Percentiles rank a stretch among this genome's conserved stretches.
These are phyloP conservation scores for Pterostichus niger DNA, from an alignment of 2,888 invertebrate species.

Conservation along the genomic window DNA sequence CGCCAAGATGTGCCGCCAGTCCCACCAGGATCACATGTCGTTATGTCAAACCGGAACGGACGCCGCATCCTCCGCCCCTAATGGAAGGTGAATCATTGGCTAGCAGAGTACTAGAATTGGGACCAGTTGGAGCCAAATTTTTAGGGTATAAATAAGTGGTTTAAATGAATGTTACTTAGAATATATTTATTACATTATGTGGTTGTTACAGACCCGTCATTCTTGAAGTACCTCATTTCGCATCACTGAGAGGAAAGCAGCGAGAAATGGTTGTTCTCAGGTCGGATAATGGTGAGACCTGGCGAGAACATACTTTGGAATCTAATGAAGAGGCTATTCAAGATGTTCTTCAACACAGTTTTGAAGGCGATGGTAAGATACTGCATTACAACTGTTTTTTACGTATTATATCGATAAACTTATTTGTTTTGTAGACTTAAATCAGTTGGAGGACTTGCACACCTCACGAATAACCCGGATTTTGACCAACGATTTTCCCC, in stretches of 20 bases:
- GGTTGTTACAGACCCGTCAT: constrained; percentile 88
- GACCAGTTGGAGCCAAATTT: constrained; percentile 97
- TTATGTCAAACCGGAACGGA: constrained; percentile 85
- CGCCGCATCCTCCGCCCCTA: constrained; percentile 94
- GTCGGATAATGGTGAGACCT: constrained; percentile 98
- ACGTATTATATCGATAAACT: background rate
- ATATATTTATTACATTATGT: background rate
- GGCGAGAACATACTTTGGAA: constrained; percentile 96
- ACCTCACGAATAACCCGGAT: constrained; percentile 96
- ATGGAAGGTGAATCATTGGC: constrained; percentile 99
- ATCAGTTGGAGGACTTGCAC: constrained; percentile 89
- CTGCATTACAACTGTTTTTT: background rate
- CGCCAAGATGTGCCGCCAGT: constrained; percentile 95
- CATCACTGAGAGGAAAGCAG: constrained; percentile 94
- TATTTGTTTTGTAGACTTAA: constrained; percentile 81
- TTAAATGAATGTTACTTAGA: constrained; percentile 12
- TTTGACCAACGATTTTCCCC: constrained; percentile 97
- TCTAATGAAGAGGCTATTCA: constrained; percentile 93
- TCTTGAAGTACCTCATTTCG: constrained; percentile 98
- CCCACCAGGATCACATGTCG: constrained; percentile 98
- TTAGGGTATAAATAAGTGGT: constrained; percentile 85
- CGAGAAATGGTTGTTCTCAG: constrained; percentile 97
- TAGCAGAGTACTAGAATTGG: constrained; percentile 95
- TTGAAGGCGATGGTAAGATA: constrained; percentile 87
- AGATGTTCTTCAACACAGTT: constrained; percentile 95